Percentiles rank a stretch among this genome's conserved stretches.
Evolutionary conservation across 2,888 invertebrate species (phyloP).

Genomic region (Macroteleia sp.): DNA sequence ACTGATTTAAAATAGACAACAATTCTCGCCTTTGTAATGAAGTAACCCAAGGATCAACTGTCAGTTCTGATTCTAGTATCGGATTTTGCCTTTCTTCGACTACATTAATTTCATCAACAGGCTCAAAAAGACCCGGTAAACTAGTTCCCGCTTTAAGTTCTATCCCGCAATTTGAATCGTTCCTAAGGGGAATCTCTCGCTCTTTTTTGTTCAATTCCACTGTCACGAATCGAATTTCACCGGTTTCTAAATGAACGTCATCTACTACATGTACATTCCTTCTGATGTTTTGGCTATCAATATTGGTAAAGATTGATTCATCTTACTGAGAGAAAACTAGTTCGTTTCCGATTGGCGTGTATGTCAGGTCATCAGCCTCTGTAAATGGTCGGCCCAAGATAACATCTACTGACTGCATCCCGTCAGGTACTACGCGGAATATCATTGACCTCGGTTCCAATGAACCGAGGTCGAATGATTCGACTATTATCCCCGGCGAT

Average conservation of each 20-base stretch:
- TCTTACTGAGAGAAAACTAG: too few species aligned
- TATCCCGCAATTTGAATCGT: too few species aligned
- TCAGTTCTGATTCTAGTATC: not conserved
- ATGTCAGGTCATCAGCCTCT: slow-evolving; percentile 19
- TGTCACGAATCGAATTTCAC: slow-evolving; percentile 14
- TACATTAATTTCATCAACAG: not conserved
- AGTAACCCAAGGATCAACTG: not conserved
- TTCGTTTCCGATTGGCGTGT: slow-evolving; percentile 2
- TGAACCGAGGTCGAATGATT: not conserved
- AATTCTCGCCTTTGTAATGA: not conserved
- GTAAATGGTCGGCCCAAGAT: slow-evolving; percentile 34
- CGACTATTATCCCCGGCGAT: slow-evolving; percentile 5
- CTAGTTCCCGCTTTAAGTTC: too few species aligned
- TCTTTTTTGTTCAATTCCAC: not conserved
- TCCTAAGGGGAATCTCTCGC: not conserved
- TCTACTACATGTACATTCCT: not conserved
- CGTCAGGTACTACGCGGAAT: slow-evolving; percentile 21
- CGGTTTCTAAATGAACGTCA: not conserved
- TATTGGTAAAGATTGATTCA: too few species aligned
- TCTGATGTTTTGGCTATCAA: slow-evolving; percentile 14
- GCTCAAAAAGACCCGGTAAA: not conserved
- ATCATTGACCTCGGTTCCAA: slow-evolving; percentile 6
- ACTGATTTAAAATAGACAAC: slow-evolving; percentile 11
- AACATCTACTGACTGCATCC: slow-evolving; percentile 1
- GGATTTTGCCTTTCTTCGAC: not conserved